Conservation (phyloP, 2,113 vertebrate species). For the Solea solea region DNA sequence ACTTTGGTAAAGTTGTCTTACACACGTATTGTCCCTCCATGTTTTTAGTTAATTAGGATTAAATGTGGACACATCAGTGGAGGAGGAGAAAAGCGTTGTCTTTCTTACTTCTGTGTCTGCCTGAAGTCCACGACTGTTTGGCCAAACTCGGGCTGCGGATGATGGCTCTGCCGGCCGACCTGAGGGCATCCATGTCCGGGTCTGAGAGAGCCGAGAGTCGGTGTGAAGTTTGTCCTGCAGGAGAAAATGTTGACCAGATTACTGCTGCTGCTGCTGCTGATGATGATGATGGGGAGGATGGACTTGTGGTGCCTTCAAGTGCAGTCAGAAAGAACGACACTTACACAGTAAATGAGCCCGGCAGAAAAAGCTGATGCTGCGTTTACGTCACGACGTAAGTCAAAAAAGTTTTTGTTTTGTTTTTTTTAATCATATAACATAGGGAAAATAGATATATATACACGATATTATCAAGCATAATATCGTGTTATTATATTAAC, state of each 20-base stretch:
- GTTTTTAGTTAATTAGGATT: background rate
- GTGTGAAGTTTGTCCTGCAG: constrained; percentile 15
- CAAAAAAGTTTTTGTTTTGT: too few species aligned
- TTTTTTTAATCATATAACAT: too few species aligned
- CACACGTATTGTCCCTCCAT: too few species aligned
- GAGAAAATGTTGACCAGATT: too few species aligned
- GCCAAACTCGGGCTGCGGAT: constrained; percentile 87
- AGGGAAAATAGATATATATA: too few species aligned
- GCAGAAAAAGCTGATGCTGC: background rate
- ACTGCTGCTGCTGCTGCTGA: background rate
- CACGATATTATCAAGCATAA: too few species aligned
- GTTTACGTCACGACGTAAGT: background rate
- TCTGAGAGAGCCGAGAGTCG: background rate
- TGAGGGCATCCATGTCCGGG: constrained; percentile 85
- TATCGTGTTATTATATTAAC: too few species aligned
- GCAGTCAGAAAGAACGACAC: constrained; percentile 28
- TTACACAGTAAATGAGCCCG: constrained; percentile 10
- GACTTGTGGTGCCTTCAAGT: constrained; percentile 57
- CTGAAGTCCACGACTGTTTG: constrained; percentile 84
- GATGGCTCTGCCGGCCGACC: constrained; percentile 86
- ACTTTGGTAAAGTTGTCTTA: too few species aligned
- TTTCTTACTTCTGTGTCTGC: constrained; percentile 87
- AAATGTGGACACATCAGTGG: background rate
- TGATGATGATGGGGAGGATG: constrained; percentile 49
- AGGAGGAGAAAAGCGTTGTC: too few species aligned